phyloP scores from a whole-genome alignment of 2,797 vertebrate species.

The Crenichthys baileyi region DNA sequence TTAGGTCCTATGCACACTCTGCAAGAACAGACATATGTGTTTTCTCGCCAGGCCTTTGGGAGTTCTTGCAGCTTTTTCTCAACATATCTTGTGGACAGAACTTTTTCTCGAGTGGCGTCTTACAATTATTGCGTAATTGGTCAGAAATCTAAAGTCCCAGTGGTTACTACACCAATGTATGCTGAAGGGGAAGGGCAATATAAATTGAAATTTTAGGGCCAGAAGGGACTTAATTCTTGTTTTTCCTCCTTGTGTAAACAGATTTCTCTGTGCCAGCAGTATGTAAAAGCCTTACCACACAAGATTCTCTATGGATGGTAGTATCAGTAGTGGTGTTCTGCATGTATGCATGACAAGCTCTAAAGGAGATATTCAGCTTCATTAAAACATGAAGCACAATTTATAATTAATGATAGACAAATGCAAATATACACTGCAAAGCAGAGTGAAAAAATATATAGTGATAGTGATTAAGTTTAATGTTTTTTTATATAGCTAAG shows the following conservation, averaged over 20 bases:
- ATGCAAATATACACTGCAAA: conserved; percentile 4
- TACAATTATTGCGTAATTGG: background rate
- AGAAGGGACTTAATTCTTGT: background rate
- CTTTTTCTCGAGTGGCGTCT: background rate
- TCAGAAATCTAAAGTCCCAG: background rate
- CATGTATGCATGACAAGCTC: conserved; percentile 4
- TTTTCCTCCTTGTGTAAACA: background rate
- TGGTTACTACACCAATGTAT: background rate
- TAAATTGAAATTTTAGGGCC: background rate
- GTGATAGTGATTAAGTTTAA: background rate
- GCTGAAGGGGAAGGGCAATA: background rate
- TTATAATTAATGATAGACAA: background rate
- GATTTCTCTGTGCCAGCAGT: background rate
- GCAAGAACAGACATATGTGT: background rate
- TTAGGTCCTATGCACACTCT: background rate
- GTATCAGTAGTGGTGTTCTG: background rate
- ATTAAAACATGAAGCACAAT: background rate
- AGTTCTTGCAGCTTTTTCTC: background rate
- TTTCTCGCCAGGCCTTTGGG: background rate
- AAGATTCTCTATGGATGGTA: background rate
- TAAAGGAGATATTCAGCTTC: conserved; percentile 4
- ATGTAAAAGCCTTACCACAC: background rate
- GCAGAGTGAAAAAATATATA: background rate
- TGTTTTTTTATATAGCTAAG: background rate
- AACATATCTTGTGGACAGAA: background rate